phyloP scores from a whole-genome alignment of 2,888 invertebrate species.

The Apodemia duryi region DNA sequence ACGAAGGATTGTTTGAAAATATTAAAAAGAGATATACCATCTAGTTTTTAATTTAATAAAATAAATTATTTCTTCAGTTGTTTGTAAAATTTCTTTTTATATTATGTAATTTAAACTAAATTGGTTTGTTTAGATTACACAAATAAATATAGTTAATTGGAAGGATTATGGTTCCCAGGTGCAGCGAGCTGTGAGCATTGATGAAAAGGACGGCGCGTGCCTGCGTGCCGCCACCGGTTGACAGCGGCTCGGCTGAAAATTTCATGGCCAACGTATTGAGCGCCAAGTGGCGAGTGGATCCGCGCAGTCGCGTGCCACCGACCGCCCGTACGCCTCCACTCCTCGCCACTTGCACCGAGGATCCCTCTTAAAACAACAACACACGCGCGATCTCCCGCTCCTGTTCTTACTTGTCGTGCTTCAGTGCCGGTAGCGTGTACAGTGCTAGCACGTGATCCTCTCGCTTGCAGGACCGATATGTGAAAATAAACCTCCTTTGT shows the following conservation, averaged over 20 bases:
- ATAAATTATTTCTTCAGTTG: too few relatives aligned
- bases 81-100: neutral
- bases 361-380: conserved; percentile 42
- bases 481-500: conserved; percentile 51
- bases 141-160: neutral
- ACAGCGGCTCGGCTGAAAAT: conserved; percentile 70
- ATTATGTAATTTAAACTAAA: neutral
- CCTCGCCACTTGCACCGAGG: conserved; percentile 44
- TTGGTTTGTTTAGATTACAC: neutral
- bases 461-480: conserved; percentile 44
- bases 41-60: too few relatives aligned
- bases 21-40: too few relatives aligned
- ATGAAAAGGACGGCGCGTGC: conserved; percentile 38
- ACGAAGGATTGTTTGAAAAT: too few relatives aligned
- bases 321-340: conserved; percentile 45
- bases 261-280: conserved; percentile 77
- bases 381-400: conserved; percentile 48
- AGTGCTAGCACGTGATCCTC: conserved; percentile 50
- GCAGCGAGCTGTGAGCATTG: conserved; percentile 18
- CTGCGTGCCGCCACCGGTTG: conserved; percentile 72
- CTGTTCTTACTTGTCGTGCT: conserved; percentile 35
- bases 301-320: conserved; percentile 65
- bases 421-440: conserved; percentile 46
- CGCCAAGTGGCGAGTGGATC: conserved; percentile 53
- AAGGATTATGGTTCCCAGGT: conserved; percentile 10